Evolutionary conservation across 2,113 vertebrate genomes (phyloP).

Genomic region (Menura novaehollandiae): DNA sequence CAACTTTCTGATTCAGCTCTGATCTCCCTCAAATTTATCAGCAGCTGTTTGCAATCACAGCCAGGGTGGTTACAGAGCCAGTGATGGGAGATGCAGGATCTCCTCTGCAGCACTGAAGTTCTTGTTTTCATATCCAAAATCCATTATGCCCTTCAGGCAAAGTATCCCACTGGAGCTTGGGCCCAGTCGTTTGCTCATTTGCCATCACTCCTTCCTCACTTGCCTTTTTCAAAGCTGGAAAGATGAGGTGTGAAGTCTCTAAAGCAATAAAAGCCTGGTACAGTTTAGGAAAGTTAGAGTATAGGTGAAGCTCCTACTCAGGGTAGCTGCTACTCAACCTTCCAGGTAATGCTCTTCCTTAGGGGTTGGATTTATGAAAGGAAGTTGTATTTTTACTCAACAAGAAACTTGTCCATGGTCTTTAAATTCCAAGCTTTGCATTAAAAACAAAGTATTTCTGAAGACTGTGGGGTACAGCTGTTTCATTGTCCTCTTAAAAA

Average conservation of each 20-base stretch:
- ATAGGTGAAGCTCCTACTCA: neutral
- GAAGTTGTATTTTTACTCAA: neutral
- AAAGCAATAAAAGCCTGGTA: neutral
- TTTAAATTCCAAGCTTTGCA: neutral
- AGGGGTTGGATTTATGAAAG: neutral
- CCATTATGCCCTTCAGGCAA: neutral
- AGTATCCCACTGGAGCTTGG: neutral
- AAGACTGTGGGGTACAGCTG: neutral
- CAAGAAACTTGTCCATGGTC: neutral
- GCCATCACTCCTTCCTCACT: neutral
- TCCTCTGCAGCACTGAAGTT: neutral
- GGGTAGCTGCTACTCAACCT: neutral
- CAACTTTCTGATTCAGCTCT: neutral
- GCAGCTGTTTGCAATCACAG: neutral
- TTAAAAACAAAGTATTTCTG: neutral
- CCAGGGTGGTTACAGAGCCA: neutral
- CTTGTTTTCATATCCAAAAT: neutral
- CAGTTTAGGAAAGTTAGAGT: neutral
- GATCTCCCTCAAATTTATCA: neutral
- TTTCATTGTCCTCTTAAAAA: neutral
- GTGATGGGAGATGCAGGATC: neutral
- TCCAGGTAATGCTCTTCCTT: accelerated
- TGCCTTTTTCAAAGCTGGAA: neutral
- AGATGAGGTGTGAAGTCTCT: neutral
- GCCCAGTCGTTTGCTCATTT: neutral